phyloP scores from a whole-genome alignment of 2,888 invertebrate species.

The Heteromurus nitidus region DNA sequence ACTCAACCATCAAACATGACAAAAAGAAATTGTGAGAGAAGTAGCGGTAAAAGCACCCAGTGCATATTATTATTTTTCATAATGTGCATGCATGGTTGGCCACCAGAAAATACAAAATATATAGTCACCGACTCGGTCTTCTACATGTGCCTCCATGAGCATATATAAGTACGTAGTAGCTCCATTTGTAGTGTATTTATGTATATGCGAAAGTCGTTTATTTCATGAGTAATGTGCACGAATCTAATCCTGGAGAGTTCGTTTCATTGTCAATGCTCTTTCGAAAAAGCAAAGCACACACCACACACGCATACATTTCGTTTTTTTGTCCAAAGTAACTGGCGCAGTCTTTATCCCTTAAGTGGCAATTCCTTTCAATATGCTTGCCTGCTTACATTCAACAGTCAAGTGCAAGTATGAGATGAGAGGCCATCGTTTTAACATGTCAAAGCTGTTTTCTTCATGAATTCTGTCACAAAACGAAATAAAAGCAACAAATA shows the following conservation, averaged over 20 bases:
- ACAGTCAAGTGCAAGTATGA: conserved; percentile 9
- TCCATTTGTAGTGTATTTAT: too few species aligned
- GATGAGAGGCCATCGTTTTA: conserved; percentile 36
- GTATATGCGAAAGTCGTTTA: too few species aligned
- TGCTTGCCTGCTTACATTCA: conserved; percentile 1
- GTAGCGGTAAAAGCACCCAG: conserved; percentile 28
- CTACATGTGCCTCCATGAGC: too few species aligned
- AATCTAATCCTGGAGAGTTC: too few species aligned
- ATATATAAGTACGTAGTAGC: too few species aligned
- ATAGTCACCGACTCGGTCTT: too few species aligned
- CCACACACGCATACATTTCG: not conserved
- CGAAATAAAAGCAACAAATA: conserved; percentile 29
- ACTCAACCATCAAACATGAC: conserved; percentile 23
- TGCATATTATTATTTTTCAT: conserved; percentile 3
- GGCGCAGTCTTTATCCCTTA: conserved; percentile 1
- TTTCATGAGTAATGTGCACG: too few species aligned
- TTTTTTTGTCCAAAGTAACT: not conserved
- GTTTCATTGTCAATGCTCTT: too few species aligned
- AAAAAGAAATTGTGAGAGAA: conserved; percentile 15
- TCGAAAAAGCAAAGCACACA: not conserved
- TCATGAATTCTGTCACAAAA: conserved; percentile 32
- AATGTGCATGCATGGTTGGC: not conserved
- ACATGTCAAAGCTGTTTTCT: conserved; percentile 33
- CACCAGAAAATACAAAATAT: too few species aligned
- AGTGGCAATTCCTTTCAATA: conserved; percentile 16